Base-by-base conservation (phyloP, 1,140 invertebrate genomes). In the Bathynomus jamesi region DNA sequence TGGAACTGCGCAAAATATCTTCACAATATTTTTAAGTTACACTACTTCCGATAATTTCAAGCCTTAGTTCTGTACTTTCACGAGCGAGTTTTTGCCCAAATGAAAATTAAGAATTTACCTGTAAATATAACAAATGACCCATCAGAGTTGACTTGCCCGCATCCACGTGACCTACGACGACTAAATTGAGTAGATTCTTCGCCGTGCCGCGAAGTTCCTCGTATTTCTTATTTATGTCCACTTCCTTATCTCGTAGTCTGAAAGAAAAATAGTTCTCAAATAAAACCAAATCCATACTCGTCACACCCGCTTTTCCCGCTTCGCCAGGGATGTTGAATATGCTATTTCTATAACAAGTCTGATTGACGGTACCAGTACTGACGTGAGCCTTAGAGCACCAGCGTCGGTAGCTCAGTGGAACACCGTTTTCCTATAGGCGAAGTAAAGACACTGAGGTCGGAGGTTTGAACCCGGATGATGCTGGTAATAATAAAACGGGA, bases 151-250 rank as follows among this genome's bases (percentile, higher is more conserved):
- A 97, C 84, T 99, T 99, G 0, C 98, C 98, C 72, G 96, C 96
- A 86, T 99, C 98, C 4, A 99, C 98, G 86, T 99, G 97, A 61
- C 98, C 98, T 79, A 97, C 94, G 0, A 98, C 94, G 76, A 99
- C 92, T 81, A 99, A 87, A 81, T 98, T 95, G 61, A 99, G 85
- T 78, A 94, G 89, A 64, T 92, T 89, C 79, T 98, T 97, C 13
- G 86, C 86, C 11, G 75, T 80, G 0, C 86, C 87, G 74, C 92
- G 85, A 81, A 94, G 89, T 79, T 87, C 89, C 67, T 88, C 83
- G 80, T 91, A 97, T 75, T 85, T 82, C 60, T 82, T 81, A 28
- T 81, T 68, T 60, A 81, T 81, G 70, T 84, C 82, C 28, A 85
- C 77, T 79, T 85, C 85, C 69, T 85, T 79, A 67, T 82, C 82